Evolutionary conservation across 1,140 invertebrate species (phyloP), one percentile per base, ranked within the genome.

Genomic region (Teleogryllus occipitalis): DNA sequence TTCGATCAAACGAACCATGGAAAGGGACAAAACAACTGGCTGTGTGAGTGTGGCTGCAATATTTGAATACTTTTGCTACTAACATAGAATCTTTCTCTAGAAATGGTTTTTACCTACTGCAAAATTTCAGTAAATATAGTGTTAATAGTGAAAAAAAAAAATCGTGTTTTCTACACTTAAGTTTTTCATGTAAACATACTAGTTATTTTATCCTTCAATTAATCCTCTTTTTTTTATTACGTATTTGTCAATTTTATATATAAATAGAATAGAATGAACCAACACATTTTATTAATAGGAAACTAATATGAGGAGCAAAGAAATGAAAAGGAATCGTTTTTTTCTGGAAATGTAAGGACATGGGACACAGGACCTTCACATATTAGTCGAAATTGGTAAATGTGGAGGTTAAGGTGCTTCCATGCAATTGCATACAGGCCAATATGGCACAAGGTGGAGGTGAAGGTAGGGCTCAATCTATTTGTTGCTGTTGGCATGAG

Each of bases 1-100:
- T 98, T 83, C 92, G 93, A 83, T 89, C 90, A 76, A 93, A 92
- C 83, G 93, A 98, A 85, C 96, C 96, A 74, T 96, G 95, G 91
- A 94, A 94, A 85, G 91, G 92, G 83, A 90, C 93, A 0, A 97
- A 96, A 88, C 90, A 91, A 81, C 83, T 88, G 18, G 18, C 54
- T 72, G 46, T 46, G 54, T 78, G n/a, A 78, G 47, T 27, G 27
- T 7, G 14, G 75, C 22, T 46, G 75, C 75, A 27, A 14, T 78
- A n/a, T 21, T 47, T 18, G 15, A 2, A 39, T 72, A 39, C 27
- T 39, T 39, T 39, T 39, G 27, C 5, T 2, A 39, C 27, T 39
- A 39, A 39, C 5, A 39, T 39, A 39, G 27, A 39, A 39, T 39
- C 27, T 39, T 39, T 5, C 27, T 2, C 27, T 39, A 39, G 27